Evolutionary conservation across 2,113 vertebrate species (phyloP).

Genomic region (Naja naja): DNA sequence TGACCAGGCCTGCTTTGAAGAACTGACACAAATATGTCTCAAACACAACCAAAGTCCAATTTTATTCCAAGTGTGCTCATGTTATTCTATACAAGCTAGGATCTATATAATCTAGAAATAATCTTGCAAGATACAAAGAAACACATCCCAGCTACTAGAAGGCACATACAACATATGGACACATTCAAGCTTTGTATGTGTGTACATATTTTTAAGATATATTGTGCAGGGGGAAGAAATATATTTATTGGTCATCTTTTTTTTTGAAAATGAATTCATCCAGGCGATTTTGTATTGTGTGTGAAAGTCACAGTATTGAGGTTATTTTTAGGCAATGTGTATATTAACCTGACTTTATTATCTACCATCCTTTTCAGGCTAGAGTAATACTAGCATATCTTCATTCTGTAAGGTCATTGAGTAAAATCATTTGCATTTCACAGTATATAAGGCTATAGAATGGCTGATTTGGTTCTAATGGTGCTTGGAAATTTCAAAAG

Average conservation of each 20-base stretch:
- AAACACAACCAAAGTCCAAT: neutral
- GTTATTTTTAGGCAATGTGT: constrained; percentile 59
- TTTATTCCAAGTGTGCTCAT: neutral
- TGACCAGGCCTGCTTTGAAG: neutral
- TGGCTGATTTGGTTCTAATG: constrained; percentile 33
- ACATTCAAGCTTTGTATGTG: neutral
- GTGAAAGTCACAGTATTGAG: constrained; percentile 52
- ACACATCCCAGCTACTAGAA: neutral
- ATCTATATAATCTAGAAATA: neutral
- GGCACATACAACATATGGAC: neutral
- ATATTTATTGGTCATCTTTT: constrained; percentile 55
- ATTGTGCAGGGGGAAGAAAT: neutral
- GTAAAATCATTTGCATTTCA: constrained; percentile 59
- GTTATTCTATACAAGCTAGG: neutral
- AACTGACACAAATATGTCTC: neutral
- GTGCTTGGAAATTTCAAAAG: neutral
- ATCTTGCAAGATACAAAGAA: neutral
- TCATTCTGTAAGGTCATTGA: constrained; percentile 41
- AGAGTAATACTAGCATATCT: constrained; percentile 55
- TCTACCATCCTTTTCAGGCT: constrained; percentile 50
- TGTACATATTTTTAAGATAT: neutral
- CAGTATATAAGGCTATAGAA: constrained; percentile 50
- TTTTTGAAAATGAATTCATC: constrained; percentile 47
- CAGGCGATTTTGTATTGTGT: constrained; percentile 43
- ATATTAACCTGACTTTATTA: constrained; percentile 16